Base-by-base conservation (phyloP, 1,140 invertebrate genomes). In the Eulimnadia texana region DNA sequence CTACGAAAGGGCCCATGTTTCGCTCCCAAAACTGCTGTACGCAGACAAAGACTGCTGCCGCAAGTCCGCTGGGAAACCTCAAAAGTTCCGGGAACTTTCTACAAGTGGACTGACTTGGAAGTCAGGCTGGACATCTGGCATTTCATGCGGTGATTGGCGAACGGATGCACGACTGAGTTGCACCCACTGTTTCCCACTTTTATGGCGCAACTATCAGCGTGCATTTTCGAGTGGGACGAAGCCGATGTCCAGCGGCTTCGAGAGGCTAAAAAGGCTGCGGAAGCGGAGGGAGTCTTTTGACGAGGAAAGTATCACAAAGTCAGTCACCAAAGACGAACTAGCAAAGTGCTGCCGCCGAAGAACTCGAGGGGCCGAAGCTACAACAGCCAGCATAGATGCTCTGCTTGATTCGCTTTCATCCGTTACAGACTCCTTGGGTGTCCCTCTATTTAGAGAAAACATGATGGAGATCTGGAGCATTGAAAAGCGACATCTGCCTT, bases 21-120 rank as follows among this genome's bases (percentile, higher is more conserved):
- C 22, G 22, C 50, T 27, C n/a, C 47, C 50, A 60, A n/a, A 23
- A 11, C 23, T 60, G 23, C 42, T 60, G 3, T 60, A 50, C 60
- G 25, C 33, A 16, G 33, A 42, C 33, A 9, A 16, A 6, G 33
- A 42, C 16, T 42, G 33, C 33, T 42, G 33, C 16, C 33, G 16
- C 6, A 42, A 6, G 33, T 42, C 33, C 16, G 33, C 33, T 16
- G 33, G 33, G 33, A 42, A 42, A 42, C 33, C 33, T 16, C 6
- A 6, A 16, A 42, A 42, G 16, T 16, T 42, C 33, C 6, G 16
- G 33, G 33, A 42, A 9, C 33, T 42, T 42, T 42, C 16, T 42
- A 42, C 33, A 6, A 16, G 6, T 42, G 33, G 33, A 42, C 6
- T 16, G 33, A 16, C 6, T 16, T 42, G 6, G 6, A 42, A 42